Evolutionary conservation across 2,113 vertebrate species (phyloP).

Genomic region (Malurus elegans): DNA sequence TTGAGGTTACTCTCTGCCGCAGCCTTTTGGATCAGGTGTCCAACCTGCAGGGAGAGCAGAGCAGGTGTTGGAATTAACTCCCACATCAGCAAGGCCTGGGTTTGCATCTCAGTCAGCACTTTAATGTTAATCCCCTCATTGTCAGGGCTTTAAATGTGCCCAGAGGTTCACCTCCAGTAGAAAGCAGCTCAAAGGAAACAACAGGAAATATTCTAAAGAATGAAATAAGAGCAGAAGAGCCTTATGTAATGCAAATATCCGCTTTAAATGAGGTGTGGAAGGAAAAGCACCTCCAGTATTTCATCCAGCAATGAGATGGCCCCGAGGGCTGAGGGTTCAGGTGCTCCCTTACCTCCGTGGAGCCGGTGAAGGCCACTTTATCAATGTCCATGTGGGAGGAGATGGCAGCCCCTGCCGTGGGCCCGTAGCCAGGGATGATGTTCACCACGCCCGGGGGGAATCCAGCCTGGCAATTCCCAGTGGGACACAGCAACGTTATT

Average conservation of each 20-base stretch:
- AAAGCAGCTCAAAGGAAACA: not conserved
- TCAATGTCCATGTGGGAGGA: constrained; percentile 88
- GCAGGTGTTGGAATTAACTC: not conserved
- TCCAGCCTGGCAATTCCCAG: constrained; percentile 80
- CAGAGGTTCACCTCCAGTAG: not conserved
- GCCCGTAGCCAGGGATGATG: constrained; percentile 89
- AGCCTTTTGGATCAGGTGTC: constrained; percentile 90
- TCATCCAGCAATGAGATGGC: rapidly evolving
- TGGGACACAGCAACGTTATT: not conserved
- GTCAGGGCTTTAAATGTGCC: not conserved
- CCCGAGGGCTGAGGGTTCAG: not conserved
- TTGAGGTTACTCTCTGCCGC: constrained; percentile 92
- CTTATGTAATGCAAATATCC: not conserved
- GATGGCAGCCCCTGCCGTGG: constrained; percentile 90
- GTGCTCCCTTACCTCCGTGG: constrained; percentile 82
- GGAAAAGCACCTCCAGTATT: not conserved
- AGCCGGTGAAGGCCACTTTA: constrained; percentile 96
- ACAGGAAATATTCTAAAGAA: not conserved
- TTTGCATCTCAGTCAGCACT: not conserved
- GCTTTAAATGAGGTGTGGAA: not conserved
- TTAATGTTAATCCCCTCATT: not conserved
- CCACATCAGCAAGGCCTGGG: not conserved
- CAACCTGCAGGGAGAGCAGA: constrained; percentile 77
- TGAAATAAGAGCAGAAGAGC: not conserved
- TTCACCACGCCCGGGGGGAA: constrained; percentile 97